Percentiles rank a stretch among this genome's conserved stretches.
phyloP scores from a whole-genome alignment of 2,888 invertebrate genomes.

The Drosophila meridionalis region DNA sequence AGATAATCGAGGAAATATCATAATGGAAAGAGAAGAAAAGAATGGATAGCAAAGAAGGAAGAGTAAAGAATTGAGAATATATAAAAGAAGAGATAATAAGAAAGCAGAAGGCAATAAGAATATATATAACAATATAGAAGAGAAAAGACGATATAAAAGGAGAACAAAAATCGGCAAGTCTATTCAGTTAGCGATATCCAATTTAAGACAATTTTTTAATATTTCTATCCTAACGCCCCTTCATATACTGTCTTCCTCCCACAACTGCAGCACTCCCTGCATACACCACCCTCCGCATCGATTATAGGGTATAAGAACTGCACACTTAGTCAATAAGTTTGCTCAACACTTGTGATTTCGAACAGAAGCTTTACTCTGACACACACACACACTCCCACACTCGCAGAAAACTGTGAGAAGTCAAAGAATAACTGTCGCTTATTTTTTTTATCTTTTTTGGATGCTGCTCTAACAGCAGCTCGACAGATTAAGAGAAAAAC shows the following conservation, averaged over 20 bases:
- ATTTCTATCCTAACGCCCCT: not conserved
- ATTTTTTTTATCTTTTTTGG: not conserved
- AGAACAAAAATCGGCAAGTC: not conserved
- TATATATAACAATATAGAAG: too few relatives aligned
- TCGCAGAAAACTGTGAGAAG: slow-evolving; percentile 2
- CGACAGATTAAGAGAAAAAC: slow-evolving; percentile 61
- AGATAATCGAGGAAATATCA: too few relatives aligned
- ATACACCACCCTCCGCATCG: not conserved
- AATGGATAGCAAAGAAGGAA: too few relatives aligned
- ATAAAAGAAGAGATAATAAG: too few relatives aligned
- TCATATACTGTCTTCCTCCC: not conserved
- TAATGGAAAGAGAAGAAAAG: too few relatives aligned
- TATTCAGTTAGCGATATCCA: not conserved
- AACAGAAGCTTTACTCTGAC: slow-evolving; percentile 14
- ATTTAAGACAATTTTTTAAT: not conserved
- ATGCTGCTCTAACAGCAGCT: slow-evolving; percentile 3
- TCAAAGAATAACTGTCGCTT: slow-evolving; percentile 34
- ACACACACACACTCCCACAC: not conserved
- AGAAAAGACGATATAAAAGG: not conserved
- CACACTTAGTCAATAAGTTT: slow-evolving; percentile 6
- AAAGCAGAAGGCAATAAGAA: too few relatives aligned
- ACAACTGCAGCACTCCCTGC: not conserved
- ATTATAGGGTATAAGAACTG: slow-evolving; percentile 5
- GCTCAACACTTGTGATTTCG: slow-evolving; percentile 13
- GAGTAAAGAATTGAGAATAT: too few relatives aligned